Conservation (phyloP, 2,797 vertebrate species). For the Ceyx erithaca region DNA sequence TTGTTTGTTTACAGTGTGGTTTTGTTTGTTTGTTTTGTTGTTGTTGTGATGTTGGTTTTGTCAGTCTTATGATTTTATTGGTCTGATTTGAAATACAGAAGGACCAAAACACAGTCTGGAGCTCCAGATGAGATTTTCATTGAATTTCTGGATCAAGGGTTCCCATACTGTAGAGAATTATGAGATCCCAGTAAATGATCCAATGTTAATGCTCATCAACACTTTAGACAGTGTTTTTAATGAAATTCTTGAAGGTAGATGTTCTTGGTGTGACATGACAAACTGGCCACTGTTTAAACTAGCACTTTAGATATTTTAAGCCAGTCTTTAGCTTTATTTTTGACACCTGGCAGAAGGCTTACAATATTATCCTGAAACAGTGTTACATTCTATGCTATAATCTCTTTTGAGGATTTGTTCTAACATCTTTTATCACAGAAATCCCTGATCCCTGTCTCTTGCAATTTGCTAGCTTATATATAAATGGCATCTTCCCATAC, state of each 20-base stretch:
- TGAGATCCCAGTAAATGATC: background rate
- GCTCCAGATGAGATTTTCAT: background rate
- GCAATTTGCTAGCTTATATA: background rate
- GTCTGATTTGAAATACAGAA: background rate
- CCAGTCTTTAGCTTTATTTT: background rate
- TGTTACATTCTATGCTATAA: background rate
- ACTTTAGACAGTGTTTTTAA: background rate
- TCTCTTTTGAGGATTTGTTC: background rate
- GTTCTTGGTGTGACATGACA: background rate
- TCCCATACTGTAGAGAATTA: background rate
- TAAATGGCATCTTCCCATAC: conserved; percentile 4
- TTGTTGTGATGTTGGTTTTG: no score
- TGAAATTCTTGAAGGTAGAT: background rate
- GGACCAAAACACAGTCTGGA: background rate
- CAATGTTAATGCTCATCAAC: background rate
- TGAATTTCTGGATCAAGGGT: background rate
- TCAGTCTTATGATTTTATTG: background rate
- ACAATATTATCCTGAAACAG: background rate
- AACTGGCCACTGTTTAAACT: background rate
- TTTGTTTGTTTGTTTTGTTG: no score
- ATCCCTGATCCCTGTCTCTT: background rate
- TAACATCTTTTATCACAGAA: background rate
- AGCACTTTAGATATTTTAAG: background rate
- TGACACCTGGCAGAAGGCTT: background rate
- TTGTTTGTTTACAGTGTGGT: no score